These are phyloP conservation scores for Sterna hirundo DNA, from an alignment of 2,113 vertebrate species.

Conservation along the genomic window DNA sequence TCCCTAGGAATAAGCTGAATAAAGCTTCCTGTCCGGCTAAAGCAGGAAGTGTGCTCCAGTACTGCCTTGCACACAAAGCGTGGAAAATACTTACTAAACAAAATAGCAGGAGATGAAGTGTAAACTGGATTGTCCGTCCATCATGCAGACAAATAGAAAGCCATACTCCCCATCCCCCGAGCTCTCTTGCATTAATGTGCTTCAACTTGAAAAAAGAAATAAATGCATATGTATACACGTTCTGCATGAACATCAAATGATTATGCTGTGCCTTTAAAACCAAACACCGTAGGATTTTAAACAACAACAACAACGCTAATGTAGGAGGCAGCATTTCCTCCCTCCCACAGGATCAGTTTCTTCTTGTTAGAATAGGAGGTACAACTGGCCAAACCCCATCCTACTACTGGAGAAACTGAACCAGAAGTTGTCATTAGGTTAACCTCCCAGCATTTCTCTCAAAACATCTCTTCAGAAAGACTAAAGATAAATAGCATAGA, in stretches of 20 bases:
- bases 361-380: conserved; percentile 22
- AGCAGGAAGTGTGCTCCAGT: conserved; percentile 59
- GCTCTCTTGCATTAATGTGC: not conserved
- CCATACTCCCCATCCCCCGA: not conserved
- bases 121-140: conserved; percentile 49
- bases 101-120: conserved; percentile 59
- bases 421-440: conserved; percentile 16
- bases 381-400: conserved; percentile 29
- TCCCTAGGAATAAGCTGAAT: conserved; percentile 62
- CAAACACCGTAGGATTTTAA: not conserved
- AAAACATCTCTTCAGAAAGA: not conserved
- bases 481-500: not conserved
- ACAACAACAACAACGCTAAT: not conserved
- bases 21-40: conserved; percentile 37
- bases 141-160: conserved; percentile 21
- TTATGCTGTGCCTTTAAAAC: conserved; percentile 32
- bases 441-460: not conserved
- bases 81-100: conserved; percentile 64
- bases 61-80: conserved; percentile 41
- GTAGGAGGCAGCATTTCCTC: conserved; percentile 38
- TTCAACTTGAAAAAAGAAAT: not conserved
- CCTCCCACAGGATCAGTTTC: conserved; percentile 13
- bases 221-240: not conserved
- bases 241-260: not conserved
- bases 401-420: conserved; percentile 17